Percentiles rank a stretch among this genome's conserved stretches.
Evolutionary conservation across 1,140 invertebrate genomes (phyloP).

Genomic region (Psilanteris sp.): DNA sequence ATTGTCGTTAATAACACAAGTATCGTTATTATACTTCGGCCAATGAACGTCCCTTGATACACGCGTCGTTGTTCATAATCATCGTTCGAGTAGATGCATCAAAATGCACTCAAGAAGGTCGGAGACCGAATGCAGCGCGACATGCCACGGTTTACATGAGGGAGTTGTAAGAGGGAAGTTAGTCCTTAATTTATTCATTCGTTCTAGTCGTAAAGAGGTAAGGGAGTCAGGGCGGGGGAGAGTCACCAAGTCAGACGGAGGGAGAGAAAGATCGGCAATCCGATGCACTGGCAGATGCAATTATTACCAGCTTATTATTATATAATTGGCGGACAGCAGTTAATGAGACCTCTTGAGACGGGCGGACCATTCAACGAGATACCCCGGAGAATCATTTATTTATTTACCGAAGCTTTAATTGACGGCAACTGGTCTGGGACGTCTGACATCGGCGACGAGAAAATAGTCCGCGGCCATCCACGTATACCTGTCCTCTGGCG

Average conservation of each 20-base stretch:
- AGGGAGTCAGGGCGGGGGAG: constrained; percentile 10
- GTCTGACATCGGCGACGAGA: constrained; percentile 43
- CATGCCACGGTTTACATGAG: constrained; percentile 66
- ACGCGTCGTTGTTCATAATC: constrained; percentile 41
- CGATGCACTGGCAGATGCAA: constrained; percentile 71
- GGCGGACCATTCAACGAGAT: constrained; percentile 60
- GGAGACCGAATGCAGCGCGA: constrained; percentile 54
- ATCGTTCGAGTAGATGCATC: constrained; percentile 58
- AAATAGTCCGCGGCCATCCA: constrained; percentile 20
- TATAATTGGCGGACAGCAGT: constrained; percentile 75
- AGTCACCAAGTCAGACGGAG: constrained; percentile 33
- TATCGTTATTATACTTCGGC: constrained; percentile 48
- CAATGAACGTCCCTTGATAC: constrained; percentile 48
- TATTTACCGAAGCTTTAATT: constrained; percentile 74
- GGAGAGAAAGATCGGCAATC: constrained; percentile 50
- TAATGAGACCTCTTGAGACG: constrained; percentile 77
- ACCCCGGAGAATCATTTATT: constrained; percentile 70
- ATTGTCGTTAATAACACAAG: constrained; percentile 54
- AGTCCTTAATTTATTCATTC: constrained; percentile 73
- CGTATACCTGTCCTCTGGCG: constrained; percentile 45
- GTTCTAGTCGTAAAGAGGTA: constrained; percentile 54
- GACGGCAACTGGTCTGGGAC: constrained; percentile 71
- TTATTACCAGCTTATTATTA: constrained; percentile 78
- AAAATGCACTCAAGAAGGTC: constrained; percentile 64
- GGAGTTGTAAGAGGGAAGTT: constrained; percentile 74